Conservation (phyloP, 2,113 vertebrate species). For the Sinocyclocheilus grahami region DNA sequence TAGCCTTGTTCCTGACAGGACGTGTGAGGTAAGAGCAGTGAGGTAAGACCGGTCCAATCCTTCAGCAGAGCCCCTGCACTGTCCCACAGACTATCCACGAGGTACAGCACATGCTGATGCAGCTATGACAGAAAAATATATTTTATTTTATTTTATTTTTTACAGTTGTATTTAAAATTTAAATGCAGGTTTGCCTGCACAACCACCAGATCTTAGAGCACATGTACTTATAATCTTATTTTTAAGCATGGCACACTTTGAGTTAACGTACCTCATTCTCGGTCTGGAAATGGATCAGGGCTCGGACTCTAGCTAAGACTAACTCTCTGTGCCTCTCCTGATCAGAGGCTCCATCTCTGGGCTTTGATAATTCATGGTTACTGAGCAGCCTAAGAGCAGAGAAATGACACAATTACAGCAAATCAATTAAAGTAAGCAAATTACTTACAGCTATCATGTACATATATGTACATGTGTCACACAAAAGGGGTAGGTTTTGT, state of each 20-base stretch:
- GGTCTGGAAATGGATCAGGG: conserved; percentile 80
- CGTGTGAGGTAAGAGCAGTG: conserved; percentile 77
- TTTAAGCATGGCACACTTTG: neutral
- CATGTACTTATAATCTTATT: neutral
- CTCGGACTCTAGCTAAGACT: conserved; percentile 70
- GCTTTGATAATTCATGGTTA: conserved; percentile 58
- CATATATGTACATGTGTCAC: neutral
- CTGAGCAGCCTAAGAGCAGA: conserved; percentile 75
- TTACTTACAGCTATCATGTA: neutral
- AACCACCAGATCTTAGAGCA: neutral
- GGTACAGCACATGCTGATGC: conserved; percentile 86
- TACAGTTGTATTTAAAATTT: neutral
- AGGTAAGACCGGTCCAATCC: conserved; percentile 85
- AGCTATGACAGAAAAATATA: conserved; percentile 68
- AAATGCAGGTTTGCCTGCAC: neutral
- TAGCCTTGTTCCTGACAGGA: conserved; percentile 69
- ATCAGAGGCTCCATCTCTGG: conserved; percentile 58
- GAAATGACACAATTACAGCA: conserved; percentile 30
- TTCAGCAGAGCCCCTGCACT: conserved; percentile 82
- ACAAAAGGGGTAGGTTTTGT: neutral
- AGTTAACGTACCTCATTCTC: conserved; percentile 77
- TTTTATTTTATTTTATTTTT: neutral
- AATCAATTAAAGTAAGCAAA: neutral
- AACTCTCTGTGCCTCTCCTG: conserved; percentile 63
- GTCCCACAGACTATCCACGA: conserved; percentile 93